A percentile compares a stretch with the other conserved stretches of the same genome.
phyloP scores from a whole-genome alignment of 2,113 vertebrate genomes.

The Upupa epops region DNA sequence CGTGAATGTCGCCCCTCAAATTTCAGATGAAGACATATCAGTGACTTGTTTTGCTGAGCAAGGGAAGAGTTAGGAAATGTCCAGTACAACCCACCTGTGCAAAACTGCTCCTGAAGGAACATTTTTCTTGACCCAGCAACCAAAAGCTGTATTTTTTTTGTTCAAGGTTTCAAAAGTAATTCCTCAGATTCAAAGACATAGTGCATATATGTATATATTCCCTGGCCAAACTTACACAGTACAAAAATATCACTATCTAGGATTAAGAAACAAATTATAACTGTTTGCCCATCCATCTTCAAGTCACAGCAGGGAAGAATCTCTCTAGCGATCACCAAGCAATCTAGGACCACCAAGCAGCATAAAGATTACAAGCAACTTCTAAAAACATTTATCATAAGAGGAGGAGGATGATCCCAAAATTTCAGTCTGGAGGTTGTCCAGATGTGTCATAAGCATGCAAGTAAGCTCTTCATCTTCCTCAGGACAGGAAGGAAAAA shows the following conservation, averaged over 20 bases:
- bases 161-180: neutral
- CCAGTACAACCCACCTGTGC: neutral
- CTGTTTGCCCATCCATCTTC: neutral
- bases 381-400: neutral
- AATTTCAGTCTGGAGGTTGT: neutral
- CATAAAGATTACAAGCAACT: neutral
- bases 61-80: rapidly evolving
- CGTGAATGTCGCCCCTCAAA: neutral
- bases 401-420: neutral
- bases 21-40: neutral
- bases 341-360: neutral
- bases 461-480: neutral
- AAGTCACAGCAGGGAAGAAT: neutral
- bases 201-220: rapidly evolving
- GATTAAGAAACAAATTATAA: neutral
- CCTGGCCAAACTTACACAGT: neutral
- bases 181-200: neutral
- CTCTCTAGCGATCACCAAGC: neutral
- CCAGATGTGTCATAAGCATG: neutral
- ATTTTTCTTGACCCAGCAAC: neutral
- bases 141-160: neutral
- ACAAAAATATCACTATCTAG: neutral
- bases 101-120: neutral
- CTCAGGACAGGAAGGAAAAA: neutral
- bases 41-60: neutral